Base-by-base conservation (phyloP, 2,888 invertebrate genomes). In the Cataglyphis albicans region DNA sequence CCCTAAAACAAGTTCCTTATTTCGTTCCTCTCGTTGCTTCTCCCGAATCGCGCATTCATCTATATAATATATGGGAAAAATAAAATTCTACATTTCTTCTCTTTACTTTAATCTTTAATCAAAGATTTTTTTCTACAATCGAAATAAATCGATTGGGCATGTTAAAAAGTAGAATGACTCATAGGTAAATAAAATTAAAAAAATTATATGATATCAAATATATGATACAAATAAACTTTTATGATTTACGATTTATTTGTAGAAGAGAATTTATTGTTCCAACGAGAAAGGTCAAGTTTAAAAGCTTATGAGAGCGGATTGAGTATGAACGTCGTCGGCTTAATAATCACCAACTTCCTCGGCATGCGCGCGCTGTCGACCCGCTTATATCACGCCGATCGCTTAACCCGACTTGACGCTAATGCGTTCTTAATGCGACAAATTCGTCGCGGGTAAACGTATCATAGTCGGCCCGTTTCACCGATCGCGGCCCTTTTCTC, bases 391-490 rank as follows among this genome's bases (percentile, higher is more conserved):
- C 92, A 90, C 92, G 92, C 92, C 90, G 90, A 92, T 92, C 92
- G 87, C 87, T 92, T 93, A 91, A 91, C 89, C 82, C 89, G 84
- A 90, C 91, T 91, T 90, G 92, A 92, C 93, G 90, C 91, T 93
- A 93, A 93, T 93, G 92, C 92, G 91, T 92, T 92, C 91, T 92
- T 93, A 92, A 93, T 92, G 92, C 91, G 91, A 91, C 91, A 88
- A 91, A 91, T 89, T 89, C 89, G 89, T 87, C 74, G 89, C 82
- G 89, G 88, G 88, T 89, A 92, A 92, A 92, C 89, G 90, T 73
- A 73, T 38, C 32, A 1, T 48, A 32, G 55, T 44, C 63, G 61
- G 21, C 10, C 21, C 32, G 78, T 32, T 15, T 9, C 41, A n/a
- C 57, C 57, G 61, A 72, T 57, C 59, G 78, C 67, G 84, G 72